Percentiles rank a stretch among this genome's conserved stretches.
phyloP scores from a whole-genome alignment of 1,140 invertebrate genomes.

The Listronotus oregonensis region DNA sequence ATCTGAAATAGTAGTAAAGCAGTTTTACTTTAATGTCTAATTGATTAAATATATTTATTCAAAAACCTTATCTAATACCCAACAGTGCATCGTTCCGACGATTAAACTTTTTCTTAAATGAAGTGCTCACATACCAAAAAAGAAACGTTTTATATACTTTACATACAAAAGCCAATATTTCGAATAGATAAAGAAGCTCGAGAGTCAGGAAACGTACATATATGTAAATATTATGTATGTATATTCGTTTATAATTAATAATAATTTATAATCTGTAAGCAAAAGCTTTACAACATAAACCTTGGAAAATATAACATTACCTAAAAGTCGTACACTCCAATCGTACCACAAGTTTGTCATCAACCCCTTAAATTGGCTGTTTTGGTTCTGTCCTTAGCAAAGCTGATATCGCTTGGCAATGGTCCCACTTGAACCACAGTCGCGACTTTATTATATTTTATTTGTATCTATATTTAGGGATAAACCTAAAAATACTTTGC shows the following conservation, averaged over 20 bases:
- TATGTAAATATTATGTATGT: conserved; percentile 8
- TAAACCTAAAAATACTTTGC: too few species aligned
- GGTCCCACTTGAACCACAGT: too few species aligned
- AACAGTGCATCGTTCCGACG: conserved; percentile 25
- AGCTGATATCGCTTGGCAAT: too few species aligned
- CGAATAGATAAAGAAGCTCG: conserved; percentile 21
- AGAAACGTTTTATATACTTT: conserved; percentile 13
- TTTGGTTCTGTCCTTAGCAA: too few species aligned
- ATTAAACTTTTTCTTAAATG: conserved; percentile 16
- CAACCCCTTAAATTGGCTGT: too few species aligned
- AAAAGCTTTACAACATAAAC: not conserved
- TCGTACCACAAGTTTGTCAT: too few species aligned
- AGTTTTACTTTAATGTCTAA: conserved; percentile 12
- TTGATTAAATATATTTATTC: conserved; percentile 27
- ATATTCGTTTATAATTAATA: conserved; percentile 4
- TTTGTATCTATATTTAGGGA: too few species aligned
- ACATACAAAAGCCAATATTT: conserved; percentile 23
- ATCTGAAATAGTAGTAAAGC: conserved; percentile 27
- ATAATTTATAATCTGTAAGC: not conserved
- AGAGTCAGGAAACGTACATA: conserved; percentile 15
- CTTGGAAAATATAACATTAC: not conserved
- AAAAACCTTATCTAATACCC: conserved; percentile 32
- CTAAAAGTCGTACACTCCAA: too few species aligned
- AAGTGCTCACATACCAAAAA: conserved; percentile 20
- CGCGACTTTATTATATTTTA: too few species aligned